Base-by-base conservation (phyloP, 2,797 vertebrate species). In the Fundulus diaphanus region DNA sequence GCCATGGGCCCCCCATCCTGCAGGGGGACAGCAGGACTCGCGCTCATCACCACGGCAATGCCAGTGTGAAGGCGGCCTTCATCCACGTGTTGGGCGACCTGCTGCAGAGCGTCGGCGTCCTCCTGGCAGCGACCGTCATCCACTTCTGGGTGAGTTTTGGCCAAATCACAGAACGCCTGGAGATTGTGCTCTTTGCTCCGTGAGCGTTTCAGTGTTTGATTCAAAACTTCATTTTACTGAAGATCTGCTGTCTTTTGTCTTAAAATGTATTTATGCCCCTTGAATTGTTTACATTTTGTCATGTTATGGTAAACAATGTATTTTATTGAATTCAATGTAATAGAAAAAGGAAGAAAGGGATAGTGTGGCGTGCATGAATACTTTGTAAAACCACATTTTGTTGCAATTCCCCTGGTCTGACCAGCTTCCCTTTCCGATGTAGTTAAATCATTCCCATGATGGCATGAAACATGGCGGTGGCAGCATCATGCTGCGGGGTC, bases 41-140 rank as follows among this genome's bases (percentile, higher is more conserved):
- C 77, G 83, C 93, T 65, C 94, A 91, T 20, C 6, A 70, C 48
- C 37, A 93, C 18, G 81, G 90, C 80, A 98, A 93, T n/a, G 87
- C 96, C 74, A 98, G 97, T 0, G 96, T 98, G 80, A 95, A 94
- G 0, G 98, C 97, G 0, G 97, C 97, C 46, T 99, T 99, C 33
- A 80, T 98, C 82, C 97, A 98, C 0, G 95, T 97, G 1, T 73
- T 98, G 67, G 98, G 97, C 67, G 97, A 99, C 82, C 93, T 99
- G 85, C 89, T 99, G 82, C 97, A 99, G 88, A 98, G 98, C 9
- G 0, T 97, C 0, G 96, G 97, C 0, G 94, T 99, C 77, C 92
- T 98, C 74, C 52, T 97, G 27, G 96, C 97, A 0, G 96, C 97
- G 69, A 94, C 87, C 77, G 37, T 97, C 89, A 94, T 98, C 81